Evolutionary conservation across 2,113 vertebrate genomes (phyloP).

Genomic region (Hippocampus abdominalis): DNA sequence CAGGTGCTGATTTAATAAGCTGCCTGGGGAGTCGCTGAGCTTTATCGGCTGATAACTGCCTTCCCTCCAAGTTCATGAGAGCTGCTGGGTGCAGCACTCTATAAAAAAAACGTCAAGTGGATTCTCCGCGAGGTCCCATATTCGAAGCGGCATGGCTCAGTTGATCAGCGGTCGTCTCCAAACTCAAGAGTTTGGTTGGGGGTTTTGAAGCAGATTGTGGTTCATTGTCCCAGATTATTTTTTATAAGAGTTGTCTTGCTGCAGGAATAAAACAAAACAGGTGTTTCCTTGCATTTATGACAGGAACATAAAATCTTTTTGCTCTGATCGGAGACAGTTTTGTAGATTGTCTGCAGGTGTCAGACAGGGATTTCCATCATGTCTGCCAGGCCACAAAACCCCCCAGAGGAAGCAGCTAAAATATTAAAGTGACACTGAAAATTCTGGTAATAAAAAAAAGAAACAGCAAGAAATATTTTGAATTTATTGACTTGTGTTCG

Average conservation of each 20-base stretch:
- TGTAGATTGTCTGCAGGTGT: conserved; percentile 33
- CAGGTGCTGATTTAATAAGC: conserved; percentile 69
- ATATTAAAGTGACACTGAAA: neutral
- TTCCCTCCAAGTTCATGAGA: conserved; percentile 49
- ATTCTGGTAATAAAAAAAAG: neutral
- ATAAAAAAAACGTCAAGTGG: neutral
- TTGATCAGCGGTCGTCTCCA: neutral
- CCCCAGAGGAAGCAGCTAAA: neutral
- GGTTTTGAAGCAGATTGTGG: too few species aligned
- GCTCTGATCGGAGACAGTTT: conserved; percentile 52
- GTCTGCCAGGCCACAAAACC: conserved; percentile 28
- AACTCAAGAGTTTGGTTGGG: too few species aligned
- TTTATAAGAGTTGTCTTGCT: too few species aligned
- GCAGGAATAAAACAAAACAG: too few species aligned
- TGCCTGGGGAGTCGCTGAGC: conserved; percentile 58
- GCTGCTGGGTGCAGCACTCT: conserved; percentile 27
- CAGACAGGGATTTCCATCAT: conserved; percentile 31
- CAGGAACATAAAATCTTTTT: neutral
- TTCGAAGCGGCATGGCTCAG: neutral
- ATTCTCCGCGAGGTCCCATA: neutral
- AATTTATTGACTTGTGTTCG: too few species aligned
- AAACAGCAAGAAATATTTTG: neutral
- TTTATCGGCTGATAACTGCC: conserved; percentile 67
- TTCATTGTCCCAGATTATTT: too few species aligned
- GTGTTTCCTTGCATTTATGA: too few species aligned